Evolutionary conservation across 2,797 vertebrate genomes (phyloP), one percentile per base, ranked within the genome.

Genomic region (Notolepis coatsorum): DNA sequence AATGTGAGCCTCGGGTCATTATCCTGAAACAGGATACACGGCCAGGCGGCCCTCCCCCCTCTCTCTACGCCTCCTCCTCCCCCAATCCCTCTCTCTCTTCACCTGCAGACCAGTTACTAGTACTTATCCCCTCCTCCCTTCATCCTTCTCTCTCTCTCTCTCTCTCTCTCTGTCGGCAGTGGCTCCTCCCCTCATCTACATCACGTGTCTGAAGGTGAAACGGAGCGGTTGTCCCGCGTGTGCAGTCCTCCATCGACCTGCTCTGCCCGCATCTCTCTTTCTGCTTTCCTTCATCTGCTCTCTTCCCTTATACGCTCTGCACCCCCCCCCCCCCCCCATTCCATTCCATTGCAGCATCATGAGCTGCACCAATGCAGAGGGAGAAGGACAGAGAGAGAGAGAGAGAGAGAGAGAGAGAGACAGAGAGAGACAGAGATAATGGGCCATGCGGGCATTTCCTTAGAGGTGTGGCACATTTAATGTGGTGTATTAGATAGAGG

Each of bases 1-100:
- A 87, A 88, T 73, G 64, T 84, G 85, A 90, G 85, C 84, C 73
- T 68, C 28, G 2, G 75, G 73, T 88, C 83, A 85, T 89, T 91
- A 87, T 89, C 84, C 79, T 71, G 86, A 85, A 90, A 88, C 86
- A 84, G 82, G 83, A 91, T 88, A 88, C 81, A 76, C 33, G 70
- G 75, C 57, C 62, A 52, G 43, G 55, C 78, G 60, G 51, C 70
- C 79, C 61, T 70, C 65, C 48, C 37, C 83, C 71, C 21, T 70
- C 51, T 57, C 48, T 51, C 38, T 50, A 51, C 28, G 21, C 66
- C 63, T 64, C 71, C 69, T 61, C 71, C 66, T 7, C 20, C 15
- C 65, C 50, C 5, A 56, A 61, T 61, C 68, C 70, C 55, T 53
- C 45, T 74, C 50, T 62, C 69, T 65, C 61, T 72, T 62, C 70